Percentiles rank a stretch among this genome's conserved stretches.
These are phyloP conservation scores for Batillaria attramentaria DNA, from an alignment of 1,140 invertebrate genomes.

Conservation along the genomic window DNA sequence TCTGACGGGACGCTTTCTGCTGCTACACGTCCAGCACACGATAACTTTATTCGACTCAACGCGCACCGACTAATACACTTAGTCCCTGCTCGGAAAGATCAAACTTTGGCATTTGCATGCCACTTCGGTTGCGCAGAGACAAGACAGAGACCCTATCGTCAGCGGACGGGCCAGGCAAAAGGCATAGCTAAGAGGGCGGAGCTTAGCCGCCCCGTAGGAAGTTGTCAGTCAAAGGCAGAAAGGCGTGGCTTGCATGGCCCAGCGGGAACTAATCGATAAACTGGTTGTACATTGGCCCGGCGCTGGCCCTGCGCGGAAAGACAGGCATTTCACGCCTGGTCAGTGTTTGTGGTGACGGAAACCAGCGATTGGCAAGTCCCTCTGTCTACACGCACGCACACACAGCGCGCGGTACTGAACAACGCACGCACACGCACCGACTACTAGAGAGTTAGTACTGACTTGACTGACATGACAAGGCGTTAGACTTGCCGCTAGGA, in stretches of 20 bases:
- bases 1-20: background rate
- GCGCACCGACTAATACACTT: slow-evolving; percentile 29
- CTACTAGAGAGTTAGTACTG: background rate
- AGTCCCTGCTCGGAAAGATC: slow-evolving; percentile 13
- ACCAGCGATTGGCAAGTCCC: slow-evolving; percentile 34
- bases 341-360: slow-evolving; percentile 33
- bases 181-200: too few relatives aligned
- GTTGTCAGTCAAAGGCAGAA: slow-evolving; percentile 15
- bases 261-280: slow-evolving; percentile 35
- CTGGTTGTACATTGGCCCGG: slow-evolving; percentile 34
- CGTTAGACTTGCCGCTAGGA: background rate
- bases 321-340: slow-evolving; percentile 35
- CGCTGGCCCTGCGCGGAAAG: slow-evolving; percentile 31
- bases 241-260: slow-evolving; percentile 23
- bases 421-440: slow-evolving; percentile 19
- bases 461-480: too few relatives aligned
- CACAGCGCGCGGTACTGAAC: background rate
- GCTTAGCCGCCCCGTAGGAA: background rate
- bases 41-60: slow-evolving; percentile 28
- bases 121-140: slow-evolving; percentile 8
- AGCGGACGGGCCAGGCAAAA: too few relatives aligned
- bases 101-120: slow-evolving; percentile 27
- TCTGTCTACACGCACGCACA: slow-evolving; percentile 30
- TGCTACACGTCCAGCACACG: slow-evolving; percentile 1
- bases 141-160: background rate